Evolutionary conservation across 2,113 vertebrate genomes (phyloP).

Genomic region (Promerops cafer): DNA sequence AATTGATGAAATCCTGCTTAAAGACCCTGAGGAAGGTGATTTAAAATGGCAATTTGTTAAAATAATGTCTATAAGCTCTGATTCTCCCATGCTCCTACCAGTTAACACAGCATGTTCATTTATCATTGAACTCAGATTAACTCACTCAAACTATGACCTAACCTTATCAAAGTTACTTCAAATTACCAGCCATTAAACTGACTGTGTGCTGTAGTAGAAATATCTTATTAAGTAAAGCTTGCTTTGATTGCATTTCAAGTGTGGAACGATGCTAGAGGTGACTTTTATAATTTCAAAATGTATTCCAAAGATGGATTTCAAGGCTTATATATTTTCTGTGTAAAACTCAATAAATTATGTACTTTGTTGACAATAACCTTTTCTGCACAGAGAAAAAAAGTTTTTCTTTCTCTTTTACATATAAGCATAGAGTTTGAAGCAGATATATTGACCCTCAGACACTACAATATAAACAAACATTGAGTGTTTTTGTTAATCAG

Average conservation of each 20-base stretch:
- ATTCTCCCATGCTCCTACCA: constrained; percentile 48
- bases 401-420: not conserved
- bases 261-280: not conserved
- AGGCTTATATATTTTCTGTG: not conserved
- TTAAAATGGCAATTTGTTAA: constrained; percentile 68
- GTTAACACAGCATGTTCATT: constrained; percentile 58
- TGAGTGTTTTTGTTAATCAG: not conserved
- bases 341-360: not conserved
- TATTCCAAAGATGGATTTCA: not conserved
- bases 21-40: constrained; percentile 61
- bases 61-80: constrained; percentile 64
- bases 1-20: constrained; percentile 64
- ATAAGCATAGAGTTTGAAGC: not conserved
- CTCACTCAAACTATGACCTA: constrained; percentile 46
- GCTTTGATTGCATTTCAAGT: not conserved
- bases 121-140: constrained; percentile 62
- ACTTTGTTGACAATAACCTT: not conserved
- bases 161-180: constrained; percentile 55
- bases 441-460: not conserved
- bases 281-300: not conserved
- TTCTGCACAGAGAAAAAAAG: not conserved
- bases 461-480: not conserved
- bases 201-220: not conserved
- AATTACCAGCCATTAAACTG: constrained; percentile 27
- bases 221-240: not conserved